Base-by-base conservation (phyloP, 2,797 vertebrate genomes). In the Sebastes diploproa region DNA sequence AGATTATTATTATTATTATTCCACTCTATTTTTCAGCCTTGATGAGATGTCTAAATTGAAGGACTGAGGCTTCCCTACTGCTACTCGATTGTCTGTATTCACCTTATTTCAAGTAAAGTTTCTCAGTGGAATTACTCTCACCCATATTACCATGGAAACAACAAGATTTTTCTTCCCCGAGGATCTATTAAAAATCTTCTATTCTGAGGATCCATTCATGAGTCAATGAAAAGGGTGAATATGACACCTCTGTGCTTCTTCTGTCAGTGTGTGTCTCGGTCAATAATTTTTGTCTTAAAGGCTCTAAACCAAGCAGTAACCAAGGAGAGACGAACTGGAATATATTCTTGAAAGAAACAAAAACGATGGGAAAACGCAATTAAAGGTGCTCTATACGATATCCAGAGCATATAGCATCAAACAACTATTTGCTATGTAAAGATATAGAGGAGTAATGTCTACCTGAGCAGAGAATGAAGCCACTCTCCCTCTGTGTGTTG, bases 91-190 rank as follows among this genome's bases (percentile, higher is more conserved):
- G 60, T 80, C 66, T 75, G 38, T 59, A 68, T 91, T 84, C 70
- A 85, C 80, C 81, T 63, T 78, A 78, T 87, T 93, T 90, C 68
- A 84, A 90, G 77, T 85, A 81, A 91, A 89, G 88, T 91, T 93
- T 89, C 72, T 75, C 80, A 6, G 23, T 82, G 73, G 80, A 72
- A 81, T 90, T 77, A 67, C 38, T 82, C 71, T 85, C 68, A 79
- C 75, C 82, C 52, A 63, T 83, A 95, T 95, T 93, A 91, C 94
- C 94, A 95, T 95, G 94, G 94, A 95, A 96, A 96, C 95, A 89
- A 91, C 84, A 83, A 66, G 81, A 85, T 77, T 16, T 80, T 86
- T 72, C 64, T 68, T 65, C 82, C 68, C 72, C 0, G 4, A 87
- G 81, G 87, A 90, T 89, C 87, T 88, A 92, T 91, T 93, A 89